phyloP scores from a whole-genome alignment of 2,888 invertebrate genomes.

The Chymomyza fuscimana region DNA sequence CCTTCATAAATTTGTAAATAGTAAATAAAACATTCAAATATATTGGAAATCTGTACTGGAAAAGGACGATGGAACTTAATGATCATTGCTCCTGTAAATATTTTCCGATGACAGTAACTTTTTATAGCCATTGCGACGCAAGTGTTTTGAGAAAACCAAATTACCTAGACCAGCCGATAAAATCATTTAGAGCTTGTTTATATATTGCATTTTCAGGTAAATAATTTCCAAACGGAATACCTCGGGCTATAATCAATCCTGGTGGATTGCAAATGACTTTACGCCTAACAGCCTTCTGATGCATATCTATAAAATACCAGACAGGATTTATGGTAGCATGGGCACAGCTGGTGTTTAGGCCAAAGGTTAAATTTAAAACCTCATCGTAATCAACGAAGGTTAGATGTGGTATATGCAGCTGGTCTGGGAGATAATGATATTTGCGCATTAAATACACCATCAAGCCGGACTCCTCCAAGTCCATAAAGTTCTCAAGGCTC shows the following conservation, averaged over 20 bases:
- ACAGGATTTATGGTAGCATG: conserved; percentile 7
- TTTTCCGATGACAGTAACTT: too few relatives aligned
- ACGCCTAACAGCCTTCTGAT: conserved; percentile 22
- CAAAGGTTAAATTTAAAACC: neutral
- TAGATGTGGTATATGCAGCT: neutral
- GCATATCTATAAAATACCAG: neutral
- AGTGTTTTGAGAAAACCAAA: neutral
- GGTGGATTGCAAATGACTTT: neutral
- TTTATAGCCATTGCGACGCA: too few relatives aligned
- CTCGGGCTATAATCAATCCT: neutral
- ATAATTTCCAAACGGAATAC: neutral
- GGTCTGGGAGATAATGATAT: neutral
- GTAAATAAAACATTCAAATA: too few relatives aligned
- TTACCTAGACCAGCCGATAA: neutral
- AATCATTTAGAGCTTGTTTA: neutral
- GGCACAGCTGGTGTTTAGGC: conserved; percentile 43
- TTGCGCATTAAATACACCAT: conserved; percentile 24
- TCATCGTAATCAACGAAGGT: neutral
- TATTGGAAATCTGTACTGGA: too few relatives aligned
- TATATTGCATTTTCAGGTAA: neutral
- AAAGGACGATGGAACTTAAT: too few relatives aligned
- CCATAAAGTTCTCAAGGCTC: conserved; percentile 28
- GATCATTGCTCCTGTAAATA: too few relatives aligned
- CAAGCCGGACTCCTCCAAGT: conserved; percentile 36
- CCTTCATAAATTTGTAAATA: too few relatives aligned